Base-by-base conservation (phyloP, 2,797 vertebrate species). In the Tapera naevia region DNA sequence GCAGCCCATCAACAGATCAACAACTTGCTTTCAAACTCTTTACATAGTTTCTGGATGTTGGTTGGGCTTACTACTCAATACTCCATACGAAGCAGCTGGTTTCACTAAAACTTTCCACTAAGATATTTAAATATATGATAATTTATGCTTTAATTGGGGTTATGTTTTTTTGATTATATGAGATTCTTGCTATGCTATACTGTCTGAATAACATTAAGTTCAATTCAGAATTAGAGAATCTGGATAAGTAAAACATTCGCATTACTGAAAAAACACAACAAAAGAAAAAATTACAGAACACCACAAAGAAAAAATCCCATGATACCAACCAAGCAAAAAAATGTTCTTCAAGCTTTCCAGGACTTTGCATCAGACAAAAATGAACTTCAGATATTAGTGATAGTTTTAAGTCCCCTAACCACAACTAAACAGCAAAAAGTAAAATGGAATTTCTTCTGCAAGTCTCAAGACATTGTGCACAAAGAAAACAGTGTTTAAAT, bases 121-220 rank as follows among this genome's bases (percentile, higher is more conserved):
- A 51, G 82, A 86, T 91, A 80, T 91, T 91, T 61, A 86, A 91
- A 91, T 65, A 13, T 41, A 39, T 85, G 60, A 43, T 71, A 72
- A 89, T 89, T 74, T 86, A 72, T n/a, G 50, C 32, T 91, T 93
- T 88, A 83, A 88, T 91, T 73, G 69, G 27, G 41, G 84, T 91
- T 79, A 50, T 88, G 45, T 48, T 92, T 67, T 67, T 67, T 56
- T 78, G 53, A 85, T 24, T 76, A 17, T 35, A 51, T 82, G 56
- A 89, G 18, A 50, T 89, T 73, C 21, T 93, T 91, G 41, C 23
- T 85, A 66, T 67, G 53, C 17, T 41, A 13, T 64, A 33, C 6
- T 64, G 16, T 46, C 39, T 71, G 75, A 76, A 80, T 78, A 80
- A 64, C 17, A 64, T 74, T 70, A 80, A 75, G 35, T 17, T 70